Evolutionary conservation across 1,140 invertebrate species (phyloP), one percentile per base, ranked within the genome.

Genomic region (Lasaia peninsularis): DNA sequence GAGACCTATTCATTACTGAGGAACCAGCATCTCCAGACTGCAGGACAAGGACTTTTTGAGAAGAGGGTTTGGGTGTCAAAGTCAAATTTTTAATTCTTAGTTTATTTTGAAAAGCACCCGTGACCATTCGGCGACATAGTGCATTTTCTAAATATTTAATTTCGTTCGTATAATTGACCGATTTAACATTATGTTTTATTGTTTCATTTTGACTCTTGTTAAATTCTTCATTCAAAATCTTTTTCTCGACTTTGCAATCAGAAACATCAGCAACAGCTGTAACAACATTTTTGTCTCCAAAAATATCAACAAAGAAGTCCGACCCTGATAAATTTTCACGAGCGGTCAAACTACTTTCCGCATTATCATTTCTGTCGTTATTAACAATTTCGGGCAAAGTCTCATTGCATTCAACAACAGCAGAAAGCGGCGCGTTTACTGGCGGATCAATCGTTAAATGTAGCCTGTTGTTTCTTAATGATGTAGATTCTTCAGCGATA

Each of bases 21-120:
- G 79, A 78, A 20, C 60, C 67, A 16, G 65, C 59, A 56, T 87
- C 80, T 21, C 79, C 76, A n/a, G 75, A 80, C 28, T 81, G 73
- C 18, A 80, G 55, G 28, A 82, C 53, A 37, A 87, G 62, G 12
- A 71, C 50, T 52, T 76, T 68, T 49, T 77, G 67, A 51, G 68
- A 52, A 9, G 81, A 84, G 40, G 72, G 74, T 56, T 83, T 81
- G 2, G 84, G 79, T 3, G 77, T 78, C 12, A 83, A 60, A 2
- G 75, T 83, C 12, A 84, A 62, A 48, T 80, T 78, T 60, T 80
- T 79, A 5, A 77, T 63, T 52, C 74, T 71, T 20, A 80, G 57
- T 16, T 70, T 63, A 49, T 83, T 80, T 21, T 68, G 65, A 65
- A 81, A 81, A 1, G 67, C 54, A 2, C 74, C 78, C 8, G 63